Percentiles rank a stretch among this genome's conserved stretches.
phyloP scores from a whole-genome alignment of 2,113 vertebrate genomes.

The Rhinoderma darwinii region DNA sequence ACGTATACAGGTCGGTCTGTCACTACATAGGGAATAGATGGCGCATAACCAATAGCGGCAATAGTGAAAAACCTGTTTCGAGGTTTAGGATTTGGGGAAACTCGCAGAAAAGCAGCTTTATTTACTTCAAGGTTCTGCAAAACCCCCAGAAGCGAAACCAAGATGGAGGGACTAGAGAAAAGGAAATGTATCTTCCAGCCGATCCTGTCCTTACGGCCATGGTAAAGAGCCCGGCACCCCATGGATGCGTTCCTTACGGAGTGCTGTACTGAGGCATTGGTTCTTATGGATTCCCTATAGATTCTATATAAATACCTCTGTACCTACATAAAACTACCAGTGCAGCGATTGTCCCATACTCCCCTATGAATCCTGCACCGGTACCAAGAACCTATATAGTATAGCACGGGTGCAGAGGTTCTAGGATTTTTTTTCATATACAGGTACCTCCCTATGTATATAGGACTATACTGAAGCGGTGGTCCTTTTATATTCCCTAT shows the following conservation, averaged over 20 bases:
- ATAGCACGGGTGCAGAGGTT: no score
- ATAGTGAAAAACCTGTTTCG: background rate
- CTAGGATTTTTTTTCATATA: no score
- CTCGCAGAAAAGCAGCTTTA: background rate
- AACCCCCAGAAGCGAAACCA: background rate
- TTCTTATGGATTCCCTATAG: no score
- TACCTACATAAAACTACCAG: no score
- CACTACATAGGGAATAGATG: background rate
- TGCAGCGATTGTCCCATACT: no score
- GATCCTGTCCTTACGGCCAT: background rate
- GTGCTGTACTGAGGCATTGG: background rate
- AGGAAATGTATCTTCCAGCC: background rate
- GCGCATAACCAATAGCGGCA: background rate
- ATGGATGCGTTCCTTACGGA: background rate
- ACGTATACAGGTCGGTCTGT: background rate
- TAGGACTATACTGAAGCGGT: no score
- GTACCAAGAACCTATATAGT: no score
- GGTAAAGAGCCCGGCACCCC: background rate
- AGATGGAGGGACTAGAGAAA: constrained; percentile 10
- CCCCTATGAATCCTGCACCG: no score
- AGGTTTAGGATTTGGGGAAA: background rate
- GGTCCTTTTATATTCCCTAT: background rate
- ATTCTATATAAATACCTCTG: no score
- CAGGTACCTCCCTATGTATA: no score
- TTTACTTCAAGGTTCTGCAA: background rate